These are phyloP conservation scores for Melanotaenia parkinsoni DNA, from an alignment of 2,797 vertebrate genomes.

Conservation along the genomic window DNA sequence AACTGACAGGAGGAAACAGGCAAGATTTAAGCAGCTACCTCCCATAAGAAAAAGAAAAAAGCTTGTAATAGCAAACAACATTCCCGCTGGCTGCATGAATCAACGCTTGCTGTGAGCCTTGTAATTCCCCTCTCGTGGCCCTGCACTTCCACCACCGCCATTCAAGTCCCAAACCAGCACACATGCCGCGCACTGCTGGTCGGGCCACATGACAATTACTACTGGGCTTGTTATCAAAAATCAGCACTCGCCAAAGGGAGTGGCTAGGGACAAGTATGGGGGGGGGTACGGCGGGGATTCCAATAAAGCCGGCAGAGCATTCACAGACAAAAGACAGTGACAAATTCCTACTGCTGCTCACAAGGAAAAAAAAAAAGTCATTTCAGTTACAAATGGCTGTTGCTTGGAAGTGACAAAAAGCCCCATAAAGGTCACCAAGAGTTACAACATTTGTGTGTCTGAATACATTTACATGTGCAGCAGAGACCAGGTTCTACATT, in stretches of 20 bases:
- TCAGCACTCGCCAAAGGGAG: slow-evolving; percentile 65
- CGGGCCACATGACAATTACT: slow-evolving; percentile 76
- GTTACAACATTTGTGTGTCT: slow-evolving; percentile 20
- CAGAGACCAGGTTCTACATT: not conserved
- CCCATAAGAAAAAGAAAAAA: slow-evolving; percentile 49
- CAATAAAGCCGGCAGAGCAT: slow-evolving; percentile 61
- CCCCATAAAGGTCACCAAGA: slow-evolving; percentile 59
- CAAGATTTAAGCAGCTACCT: slow-evolving; percentile 25
- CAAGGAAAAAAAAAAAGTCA: slow-evolving; percentile 48
- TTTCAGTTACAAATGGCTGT: slow-evolving; percentile 66
- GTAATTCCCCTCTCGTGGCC: slow-evolving; percentile 47
- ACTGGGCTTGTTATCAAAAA: slow-evolving; percentile 80
- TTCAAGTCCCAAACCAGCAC: slow-evolving; percentile 66
- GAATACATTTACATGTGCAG: slow-evolving; percentile 17
- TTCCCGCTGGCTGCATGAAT: slow-evolving; percentile 77
- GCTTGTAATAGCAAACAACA: slow-evolving; percentile 63
- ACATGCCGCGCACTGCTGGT: slow-evolving; percentile 60
- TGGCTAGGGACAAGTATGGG: slow-evolving; percentile 27
- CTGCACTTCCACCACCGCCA: slow-evolving; percentile 60
- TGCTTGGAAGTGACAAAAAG: slow-evolving; percentile 32
- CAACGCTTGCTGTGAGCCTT: slow-evolving; percentile 60
- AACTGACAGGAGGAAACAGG: slow-evolving; percentile 46
- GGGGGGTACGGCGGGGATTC: slow-evolving; percentile 25
- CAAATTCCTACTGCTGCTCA: slow-evolving; percentile 52
- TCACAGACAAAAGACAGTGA: slow-evolving; percentile 64